phyloP scores from a whole-genome alignment of 2,888 invertebrate genomes.

The Coelinius sp. region DNA sequence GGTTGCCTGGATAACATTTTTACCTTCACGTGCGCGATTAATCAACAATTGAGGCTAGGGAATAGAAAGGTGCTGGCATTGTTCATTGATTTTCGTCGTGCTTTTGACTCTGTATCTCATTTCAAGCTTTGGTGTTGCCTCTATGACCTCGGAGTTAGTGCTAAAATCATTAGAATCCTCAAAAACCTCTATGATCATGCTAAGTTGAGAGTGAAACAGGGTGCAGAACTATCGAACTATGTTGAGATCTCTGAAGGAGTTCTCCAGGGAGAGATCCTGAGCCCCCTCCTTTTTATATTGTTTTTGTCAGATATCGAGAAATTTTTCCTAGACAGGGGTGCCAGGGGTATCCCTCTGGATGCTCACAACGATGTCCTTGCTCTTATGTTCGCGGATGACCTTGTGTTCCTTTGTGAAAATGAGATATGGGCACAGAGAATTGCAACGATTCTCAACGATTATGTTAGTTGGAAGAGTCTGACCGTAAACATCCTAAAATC shows the following conservation, averaged over 20 bases:
- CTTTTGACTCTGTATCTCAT: constrained; percentile 46
- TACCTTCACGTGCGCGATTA: constrained; percentile 15
- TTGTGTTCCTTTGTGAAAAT: background rate
- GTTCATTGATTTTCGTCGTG: constrained; percentile 45
- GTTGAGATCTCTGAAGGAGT: too few species aligned
- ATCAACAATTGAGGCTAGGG: constrained; percentile 29
- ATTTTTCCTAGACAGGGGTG: too few species aligned
- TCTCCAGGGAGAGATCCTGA: too few species aligned
- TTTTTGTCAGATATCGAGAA: too few species aligned
- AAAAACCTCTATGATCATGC: too few species aligned
- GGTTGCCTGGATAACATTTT: constrained; percentile 27
- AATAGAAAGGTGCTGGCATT: constrained; percentile 37
- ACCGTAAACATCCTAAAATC: constrained; percentile 19
- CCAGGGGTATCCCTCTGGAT: constrained; percentile 5
- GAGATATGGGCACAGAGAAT: background rate
- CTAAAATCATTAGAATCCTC: too few species aligned
- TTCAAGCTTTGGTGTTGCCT: background rate
- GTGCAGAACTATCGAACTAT: too few species aligned
- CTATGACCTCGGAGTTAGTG: too few species aligned
- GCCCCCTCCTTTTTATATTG: too few species aligned
- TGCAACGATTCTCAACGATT: constrained; percentile 10
- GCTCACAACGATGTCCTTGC: background rate
- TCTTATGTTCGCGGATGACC: background rate
- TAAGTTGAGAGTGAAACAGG: too few species aligned
- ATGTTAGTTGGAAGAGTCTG: constrained; percentile 7